Evolutionary conservation across 1,140 invertebrate species (phyloP), one percentile per base, ranked within the genome.

Genomic region (Pectinophora gossypiella): DNA sequence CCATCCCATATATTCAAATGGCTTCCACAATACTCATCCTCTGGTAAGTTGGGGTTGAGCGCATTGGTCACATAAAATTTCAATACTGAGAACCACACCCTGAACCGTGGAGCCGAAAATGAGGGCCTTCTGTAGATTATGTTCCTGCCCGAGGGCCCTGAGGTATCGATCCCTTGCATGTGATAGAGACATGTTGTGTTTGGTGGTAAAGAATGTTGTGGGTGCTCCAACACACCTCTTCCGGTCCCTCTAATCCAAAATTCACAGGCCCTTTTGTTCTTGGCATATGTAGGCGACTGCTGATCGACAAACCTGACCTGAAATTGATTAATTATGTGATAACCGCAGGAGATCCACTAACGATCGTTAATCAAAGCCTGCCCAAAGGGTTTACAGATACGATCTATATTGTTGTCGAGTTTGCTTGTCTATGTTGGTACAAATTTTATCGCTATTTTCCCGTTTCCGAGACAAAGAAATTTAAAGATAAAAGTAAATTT

Each of bases 121-220:
- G 87, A 75, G 77, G 90, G 89, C 48, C 91, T 88, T 20, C 91
- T 90, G 66, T 92, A 93, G 22, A 90, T 90, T 50, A 91, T 77
- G 40, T 91, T 91, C 32, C 91, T 76, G 22, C 90, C 90, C 1
- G 91, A 91, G 0, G 90, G 87, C 6, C 89, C 79, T 1, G 90
- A 84, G 1, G 89, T 89, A 64, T 90, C 90, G 48, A 90, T 89
- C 2, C 90, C 90, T 63, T 94, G 92, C 68, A 96, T 91, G 68
- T 95, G 94, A 77, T 96, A 97, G 12, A 95, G 89, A 71, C 95
- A 97, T 0, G 95, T 96, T 6, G 94, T 96, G 69, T 96, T 96
- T 0, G 94, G 92, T 0, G 95, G 93, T 21, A 96, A 74, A 0
- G 95, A 95, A 72, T 96, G 95, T 21, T 91, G 88, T 0, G 95